Evolutionary conservation across 2,113 vertebrate species (phyloP).

Genomic region (Pavo muticus): DNA sequence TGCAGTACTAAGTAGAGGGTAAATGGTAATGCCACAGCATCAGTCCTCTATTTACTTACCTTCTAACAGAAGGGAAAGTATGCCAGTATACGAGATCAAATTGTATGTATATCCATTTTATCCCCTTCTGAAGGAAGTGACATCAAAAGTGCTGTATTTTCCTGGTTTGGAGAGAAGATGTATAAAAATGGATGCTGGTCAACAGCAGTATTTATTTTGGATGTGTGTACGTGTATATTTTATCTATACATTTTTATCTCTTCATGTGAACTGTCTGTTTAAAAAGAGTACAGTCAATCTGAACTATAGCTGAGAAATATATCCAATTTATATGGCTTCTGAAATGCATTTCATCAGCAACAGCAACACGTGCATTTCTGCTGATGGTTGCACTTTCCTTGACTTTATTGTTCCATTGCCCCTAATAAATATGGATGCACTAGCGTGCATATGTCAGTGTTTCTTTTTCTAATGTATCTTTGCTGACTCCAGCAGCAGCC

Average conservation of each 20-base stretch:
- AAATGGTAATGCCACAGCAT: not conserved
- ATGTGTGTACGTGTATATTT: not conserved
- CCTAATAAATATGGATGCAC: slow-evolving; percentile 54
- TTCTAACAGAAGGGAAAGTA: not conserved
- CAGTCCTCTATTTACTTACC: not conserved
- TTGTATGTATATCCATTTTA: not conserved
- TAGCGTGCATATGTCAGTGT: not conserved
- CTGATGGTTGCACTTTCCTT: slow-evolving; percentile 46
- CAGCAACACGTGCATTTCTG: slow-evolving; percentile 11
- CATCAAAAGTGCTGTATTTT: not conserved
- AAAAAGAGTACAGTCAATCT: not conserved
- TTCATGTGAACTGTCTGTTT: not conserved
- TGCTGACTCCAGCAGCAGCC: slow-evolving; percentile 36
- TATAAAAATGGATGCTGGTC: not conserved
- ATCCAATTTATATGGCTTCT: not conserved
- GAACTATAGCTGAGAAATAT: not conserved
- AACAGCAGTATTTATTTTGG: not conserved
- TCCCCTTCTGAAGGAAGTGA: not conserved
- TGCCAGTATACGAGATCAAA: not conserved
- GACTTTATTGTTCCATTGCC: slow-evolving; percentile 19
- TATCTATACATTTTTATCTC: not conserved
- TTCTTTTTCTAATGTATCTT: not conserved
- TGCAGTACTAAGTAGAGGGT: not conserved
- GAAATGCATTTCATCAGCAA: slow-evolving; percentile 12
- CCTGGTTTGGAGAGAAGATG: not conserved